Base-by-base conservation (phyloP, 2,113 vertebrate species). In the Apodemus speciosus region DNA sequence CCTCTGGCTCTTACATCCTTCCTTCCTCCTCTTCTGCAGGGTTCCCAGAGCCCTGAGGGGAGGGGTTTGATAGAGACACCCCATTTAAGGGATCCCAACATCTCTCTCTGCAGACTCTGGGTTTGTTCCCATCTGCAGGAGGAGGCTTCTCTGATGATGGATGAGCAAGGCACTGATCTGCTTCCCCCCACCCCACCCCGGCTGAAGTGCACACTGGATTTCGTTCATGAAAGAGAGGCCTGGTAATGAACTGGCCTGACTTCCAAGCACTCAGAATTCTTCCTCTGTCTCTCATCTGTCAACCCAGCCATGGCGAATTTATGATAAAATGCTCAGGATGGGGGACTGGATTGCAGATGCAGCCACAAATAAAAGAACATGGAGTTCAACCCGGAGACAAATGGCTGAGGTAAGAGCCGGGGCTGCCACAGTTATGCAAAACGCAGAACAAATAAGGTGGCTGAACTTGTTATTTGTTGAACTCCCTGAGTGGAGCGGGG, bases 361-460 rank as follows among this genome's bases (percentile, higher is more conserved):
- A 46, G 56, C 35, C 46, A 66, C 43, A 92, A 88, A 71, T 69
- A 68, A 89, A 91, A 43, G 72, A 88, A 94, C 91, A 83, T 20
- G 3, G 72, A 53, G 90, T 96, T 90, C 90, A 80, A 43, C 9
- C 49, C 20, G 51, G 51, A 79, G 35, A 43, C 53, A 90, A 94
- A 75, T 40, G 88, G n/a, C 73, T 72, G 64, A 68, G 51, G 85
- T 84, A 35, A 30, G 25, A 66, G 73, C 32, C 40, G 38, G 43
- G 56, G 60, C 51, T 87, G 86, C 60, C 71, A 27, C 2, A 18
- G 68, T 94, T 95, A 72, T 85, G 87, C 75, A 95, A 96, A 97
- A 30, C 25, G 5, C 72, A 96, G 71, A 95, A 64, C 85, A 88
- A 94, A 95, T 53, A 95, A 30, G 60, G 72, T 94, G 38, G n/a